Conservation (phyloP, 2,888 invertebrate species). For the Octonoba sinensis region DNA sequence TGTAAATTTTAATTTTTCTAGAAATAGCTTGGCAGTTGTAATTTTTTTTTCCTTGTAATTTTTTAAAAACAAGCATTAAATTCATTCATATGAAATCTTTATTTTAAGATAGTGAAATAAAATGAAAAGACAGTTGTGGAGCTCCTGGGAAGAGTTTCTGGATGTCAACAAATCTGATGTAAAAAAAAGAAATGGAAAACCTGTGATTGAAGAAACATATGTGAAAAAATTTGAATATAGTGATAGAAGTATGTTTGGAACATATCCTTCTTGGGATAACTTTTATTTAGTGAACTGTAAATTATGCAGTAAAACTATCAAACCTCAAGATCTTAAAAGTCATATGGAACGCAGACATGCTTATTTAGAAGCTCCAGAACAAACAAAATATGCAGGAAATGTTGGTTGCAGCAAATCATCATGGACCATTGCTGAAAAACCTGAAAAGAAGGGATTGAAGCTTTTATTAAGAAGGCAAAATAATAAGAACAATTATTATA, state of each 20-base stretch:
- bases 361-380: too few species aligned
- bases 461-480: too few species aligned
- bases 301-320: slow-evolving; percentile 2
- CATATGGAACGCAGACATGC: slow-evolving; percentile 18
- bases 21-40: too few species aligned
- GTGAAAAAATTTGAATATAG: neutral
- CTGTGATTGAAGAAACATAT: neutral
- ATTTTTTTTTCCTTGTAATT: too few species aligned
- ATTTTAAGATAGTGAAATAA: slow-evolving; percentile 5
- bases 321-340: neutral
- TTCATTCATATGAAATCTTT: neutral
- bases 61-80: neutral
- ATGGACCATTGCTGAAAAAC: too few species aligned
- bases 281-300: slow-evolving; percentile 11
- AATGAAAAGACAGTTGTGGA: slow-evolving; percentile 18
- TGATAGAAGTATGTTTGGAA: neutral
- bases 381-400: too few species aligned
- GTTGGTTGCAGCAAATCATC: too few species aligned
- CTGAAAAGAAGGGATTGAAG: too few species aligned
- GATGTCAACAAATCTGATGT: neutral
- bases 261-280: neutral
- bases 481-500: too few species aligned
- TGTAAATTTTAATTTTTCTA: too few species aligned
- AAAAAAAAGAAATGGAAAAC: neutral
- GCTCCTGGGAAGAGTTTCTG: slow-evolving; percentile 12